Evolutionary conservation across 1,140 invertebrate species (phyloP).

Genomic region (Hermetia illucens): DNA sequence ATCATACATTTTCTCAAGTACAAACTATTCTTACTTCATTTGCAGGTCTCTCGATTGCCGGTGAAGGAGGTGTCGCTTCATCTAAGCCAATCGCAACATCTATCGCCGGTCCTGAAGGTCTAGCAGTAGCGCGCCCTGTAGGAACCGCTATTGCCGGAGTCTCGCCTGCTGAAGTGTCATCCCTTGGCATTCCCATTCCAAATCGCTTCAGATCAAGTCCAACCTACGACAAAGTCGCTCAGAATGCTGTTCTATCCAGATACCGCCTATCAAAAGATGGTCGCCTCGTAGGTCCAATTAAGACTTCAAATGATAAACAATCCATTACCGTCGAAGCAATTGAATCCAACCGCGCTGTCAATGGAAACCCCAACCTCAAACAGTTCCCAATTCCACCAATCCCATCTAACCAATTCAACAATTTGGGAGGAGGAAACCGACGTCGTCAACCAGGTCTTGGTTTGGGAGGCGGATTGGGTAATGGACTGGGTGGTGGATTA

Average conservation of each 20-base stretch:
- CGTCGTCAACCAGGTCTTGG: too few species aligned
- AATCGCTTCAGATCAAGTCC: conserved; percentile 11
- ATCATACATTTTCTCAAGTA: too few species aligned
- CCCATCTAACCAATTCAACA: too few species aligned
- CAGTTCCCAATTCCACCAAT: too few species aligned
- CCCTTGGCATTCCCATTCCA: conserved; percentile 23
- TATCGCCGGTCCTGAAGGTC: conserved; percentile 45
- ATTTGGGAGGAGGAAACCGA: too few species aligned
- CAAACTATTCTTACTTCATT: conserved; percentile 5
- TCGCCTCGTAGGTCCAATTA: neutral
- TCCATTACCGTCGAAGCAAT: too few species aligned
- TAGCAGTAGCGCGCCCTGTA: conserved; percentile 49
- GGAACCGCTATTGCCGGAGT: conserved; percentile 56
- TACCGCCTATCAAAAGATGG: neutral
- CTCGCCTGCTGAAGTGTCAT: conserved; percentile 35
- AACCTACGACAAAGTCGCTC: neutral
- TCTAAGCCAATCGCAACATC: conserved; percentile 51
- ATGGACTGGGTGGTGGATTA: too few species aligned
- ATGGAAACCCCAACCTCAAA: too few species aligned
- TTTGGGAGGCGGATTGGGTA: too few species aligned
- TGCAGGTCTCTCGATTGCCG: conserved; percentile 41
- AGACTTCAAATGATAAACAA: too few species aligned
- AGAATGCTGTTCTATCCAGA: conserved; percentile 24
- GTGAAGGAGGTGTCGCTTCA: conserved; percentile 49
- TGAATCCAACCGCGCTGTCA: too few species aligned